Evolutionary conservation across 2,113 vertebrate genomes (phyloP).

Genomic region (Pelmatolapia mariae): DNA sequence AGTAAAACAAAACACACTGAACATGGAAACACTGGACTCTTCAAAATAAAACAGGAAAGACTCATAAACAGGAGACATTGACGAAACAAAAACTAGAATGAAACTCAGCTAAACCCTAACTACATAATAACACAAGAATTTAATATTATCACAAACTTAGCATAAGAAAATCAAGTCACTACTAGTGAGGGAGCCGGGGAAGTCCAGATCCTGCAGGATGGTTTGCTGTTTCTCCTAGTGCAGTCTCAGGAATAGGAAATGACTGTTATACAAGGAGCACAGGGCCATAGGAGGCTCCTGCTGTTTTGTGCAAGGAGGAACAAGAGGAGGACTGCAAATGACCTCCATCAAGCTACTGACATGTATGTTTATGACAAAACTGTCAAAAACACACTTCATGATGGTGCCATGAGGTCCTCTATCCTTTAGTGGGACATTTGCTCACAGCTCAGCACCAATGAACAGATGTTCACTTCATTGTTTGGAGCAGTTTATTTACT

Average conservation of each 20-base stretch:
- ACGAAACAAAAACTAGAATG: too few species aligned
- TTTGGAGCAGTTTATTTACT: neutral
- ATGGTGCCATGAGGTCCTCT: neutral
- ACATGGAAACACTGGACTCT: too few species aligned
- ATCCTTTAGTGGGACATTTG: neutral
- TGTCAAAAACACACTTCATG: neutral
- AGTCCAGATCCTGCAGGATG: neutral
- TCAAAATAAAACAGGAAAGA: too few species aligned
- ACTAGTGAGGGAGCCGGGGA: neutral
- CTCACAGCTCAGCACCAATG: neutral
- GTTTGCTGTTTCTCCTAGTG: neutral
- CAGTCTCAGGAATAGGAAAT: neutral
- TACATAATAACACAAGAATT: neutral
- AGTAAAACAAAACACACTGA: too few species aligned
- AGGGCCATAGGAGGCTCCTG: neutral
- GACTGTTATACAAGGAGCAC: neutral
- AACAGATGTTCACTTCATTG: neutral
- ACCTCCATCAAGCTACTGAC: neutral
- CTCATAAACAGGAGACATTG: too few species aligned
- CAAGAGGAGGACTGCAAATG: neutral
- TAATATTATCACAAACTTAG: neutral
- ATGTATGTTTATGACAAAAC: neutral
- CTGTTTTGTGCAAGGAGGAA: neutral
- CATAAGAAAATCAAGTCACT: neutral
- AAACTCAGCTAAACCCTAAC: too few species aligned